Percentiles rank a stretch among this genome's conserved stretches.
These are phyloP conservation scores for Drosophila paranaensis DNA, from an alignment of 2,888 invertebrate species.

Conservation along the genomic window DNA sequence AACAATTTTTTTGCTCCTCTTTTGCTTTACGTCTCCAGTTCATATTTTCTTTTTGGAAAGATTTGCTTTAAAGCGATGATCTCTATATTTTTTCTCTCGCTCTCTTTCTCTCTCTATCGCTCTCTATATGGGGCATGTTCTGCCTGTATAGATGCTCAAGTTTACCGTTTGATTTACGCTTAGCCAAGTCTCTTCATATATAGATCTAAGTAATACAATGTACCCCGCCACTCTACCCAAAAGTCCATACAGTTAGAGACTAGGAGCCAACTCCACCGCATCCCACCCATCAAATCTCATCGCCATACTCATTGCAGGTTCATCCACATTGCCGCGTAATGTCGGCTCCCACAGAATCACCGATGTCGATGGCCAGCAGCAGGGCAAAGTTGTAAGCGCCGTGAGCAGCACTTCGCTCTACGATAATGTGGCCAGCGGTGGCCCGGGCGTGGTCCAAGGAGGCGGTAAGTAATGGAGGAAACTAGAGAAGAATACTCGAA, in stretches of 20 bases:
- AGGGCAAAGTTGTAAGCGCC: slow-evolving; percentile 91
- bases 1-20: slow-evolving; percentile 7
- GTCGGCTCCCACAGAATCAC: slow-evolving; percentile 82
- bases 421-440: slow-evolving; percentile 89
- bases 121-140: neutral
- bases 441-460: slow-evolving; percentile 58
- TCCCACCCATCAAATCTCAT: slow-evolving; percentile 77
- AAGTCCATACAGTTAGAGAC: slow-evolving; percentile 38
- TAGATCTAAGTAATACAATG: slow-evolving; percentile 15
- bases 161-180: slow-evolving; percentile 36
- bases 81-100: neutral
- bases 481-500: no score
- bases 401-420: slow-evolving; percentile 95
- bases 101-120: neutral
- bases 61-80: slow-evolving; percentile 22
- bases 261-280: slow-evolving; percentile 62
- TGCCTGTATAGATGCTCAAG: slow-evolving; percentile 1
- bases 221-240: slow-evolving; percentile 32
- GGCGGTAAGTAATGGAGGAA: slow-evolving; percentile 49
- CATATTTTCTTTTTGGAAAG: slow-evolving; percentile 6
- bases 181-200: slow-evolving; percentile 30
- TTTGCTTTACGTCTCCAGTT: slow-evolving; percentile 26
- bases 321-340: slow-evolving; percentile 92
- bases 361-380: slow-evolving; percentile 84
- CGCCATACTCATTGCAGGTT: slow-evolving; percentile 87